Conservation (phyloP, 1,140 invertebrate species). For the Manduca sexta region DNA sequence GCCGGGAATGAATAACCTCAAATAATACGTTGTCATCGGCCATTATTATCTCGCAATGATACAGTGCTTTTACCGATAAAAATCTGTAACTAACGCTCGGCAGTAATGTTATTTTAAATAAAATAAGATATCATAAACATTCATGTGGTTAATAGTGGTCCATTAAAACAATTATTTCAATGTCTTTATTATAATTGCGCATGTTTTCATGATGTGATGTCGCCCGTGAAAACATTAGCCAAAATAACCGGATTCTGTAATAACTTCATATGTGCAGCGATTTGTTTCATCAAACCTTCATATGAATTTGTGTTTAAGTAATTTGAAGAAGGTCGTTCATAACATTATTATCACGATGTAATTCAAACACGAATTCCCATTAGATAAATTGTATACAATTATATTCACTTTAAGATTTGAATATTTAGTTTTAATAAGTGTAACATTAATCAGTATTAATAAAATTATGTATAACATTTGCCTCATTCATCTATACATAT, state of each 20-base stretch:
- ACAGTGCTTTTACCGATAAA: slow-evolving; percentile 67
- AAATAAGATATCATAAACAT: slow-evolving; percentile 53
- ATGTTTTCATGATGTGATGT: slow-evolving; percentile 29
- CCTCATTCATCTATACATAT: no score
- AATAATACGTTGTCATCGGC: slow-evolving; percentile 71
- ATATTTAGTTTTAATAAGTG: no score
- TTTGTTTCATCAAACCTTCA: not conserved
- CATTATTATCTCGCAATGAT: slow-evolving; percentile 72
- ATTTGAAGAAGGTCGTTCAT: no score
- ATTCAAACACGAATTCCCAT: no score
- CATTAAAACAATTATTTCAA: slow-evolving; percentile 59
- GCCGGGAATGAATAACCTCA: slow-evolving; percentile 59
- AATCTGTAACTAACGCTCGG: slow-evolving; percentile 61
- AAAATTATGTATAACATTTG: no score
- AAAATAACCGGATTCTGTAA: slow-evolving; percentile 32
- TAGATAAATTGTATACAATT: no score
- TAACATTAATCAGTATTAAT: no score
- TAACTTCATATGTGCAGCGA: slow-evolving; percentile 28
- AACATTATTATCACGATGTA: no score
- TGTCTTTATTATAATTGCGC: slow-evolving; percentile 48
- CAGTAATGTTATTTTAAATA: slow-evolving; percentile 60
- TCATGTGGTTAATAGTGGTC: slow-evolving; percentile 33
- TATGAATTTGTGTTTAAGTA: no score
- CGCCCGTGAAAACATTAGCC: slow-evolving; percentile 29
- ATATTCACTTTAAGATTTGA: no score